Percentiles rank a stretch among this genome's conserved stretches.
Evolutionary conservation across 2,888 invertebrate genomes (phyloP).

Genomic region (Gisinianus flammeolus): DNA sequence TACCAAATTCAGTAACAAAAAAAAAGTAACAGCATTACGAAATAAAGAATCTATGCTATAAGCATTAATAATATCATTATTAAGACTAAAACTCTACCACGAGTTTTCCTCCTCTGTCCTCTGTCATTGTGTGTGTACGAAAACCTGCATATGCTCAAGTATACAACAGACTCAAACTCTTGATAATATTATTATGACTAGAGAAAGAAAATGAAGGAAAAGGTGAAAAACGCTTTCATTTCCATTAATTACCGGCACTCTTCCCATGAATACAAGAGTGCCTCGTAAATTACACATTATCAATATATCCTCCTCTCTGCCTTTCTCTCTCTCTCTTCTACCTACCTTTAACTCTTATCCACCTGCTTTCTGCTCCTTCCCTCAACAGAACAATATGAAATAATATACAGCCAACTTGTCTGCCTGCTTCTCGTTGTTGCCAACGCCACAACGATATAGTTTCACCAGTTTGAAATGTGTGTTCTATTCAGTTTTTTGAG

Average conservation of each 20-base stretch:
- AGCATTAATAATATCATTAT: too few relatives aligned
- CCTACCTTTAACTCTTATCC: background rate
- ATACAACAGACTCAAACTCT: too few relatives aligned
- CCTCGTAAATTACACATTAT: background rate
- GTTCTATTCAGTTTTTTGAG: background rate
- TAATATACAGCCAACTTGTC: background rate
- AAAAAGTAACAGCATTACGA: too few relatives aligned
- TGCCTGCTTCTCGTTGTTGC: background rate
- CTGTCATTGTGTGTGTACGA: too few relatives aligned
- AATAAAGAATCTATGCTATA: too few relatives aligned
- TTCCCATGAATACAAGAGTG: background rate
- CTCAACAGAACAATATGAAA: background rate
- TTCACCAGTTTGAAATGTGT: background rate
- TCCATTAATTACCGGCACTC: background rate
- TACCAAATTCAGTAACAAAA: too few relatives aligned
- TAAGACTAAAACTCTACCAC: too few relatives aligned
- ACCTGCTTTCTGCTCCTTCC: background rate
- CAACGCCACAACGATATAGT: background rate
- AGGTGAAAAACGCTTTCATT: background rate
- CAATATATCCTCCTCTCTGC: background rate
- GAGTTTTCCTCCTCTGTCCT: too few relatives aligned
- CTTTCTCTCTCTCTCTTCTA: background rate
- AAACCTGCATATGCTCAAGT: too few relatives aligned
- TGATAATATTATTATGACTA: too few relatives aligned
- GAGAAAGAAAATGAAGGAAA: background rate